phyloP scores from a whole-genome alignment of 1,140 invertebrate species.

The Heliconius melpomene region DNA sequence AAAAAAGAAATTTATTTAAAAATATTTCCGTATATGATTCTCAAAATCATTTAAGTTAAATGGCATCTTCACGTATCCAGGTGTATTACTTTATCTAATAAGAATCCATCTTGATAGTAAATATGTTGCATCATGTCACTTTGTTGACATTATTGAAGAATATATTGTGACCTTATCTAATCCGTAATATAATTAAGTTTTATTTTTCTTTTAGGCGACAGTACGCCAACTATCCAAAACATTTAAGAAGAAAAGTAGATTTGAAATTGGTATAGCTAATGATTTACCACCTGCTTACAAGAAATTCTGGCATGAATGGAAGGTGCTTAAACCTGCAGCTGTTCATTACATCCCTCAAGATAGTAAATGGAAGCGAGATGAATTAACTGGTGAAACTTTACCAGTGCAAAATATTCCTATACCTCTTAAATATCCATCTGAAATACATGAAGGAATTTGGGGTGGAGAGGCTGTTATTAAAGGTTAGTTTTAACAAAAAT shows the following conservation, averaged over 20 bases:
- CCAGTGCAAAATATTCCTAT: conserved; percentile 91
- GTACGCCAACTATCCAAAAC: conserved; percentile 70
- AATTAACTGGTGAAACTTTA: conserved; percentile 86
- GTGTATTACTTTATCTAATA: conserved; percentile 40
- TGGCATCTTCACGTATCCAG: conserved; percentile 74
- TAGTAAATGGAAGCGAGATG: conserved; percentile 87
- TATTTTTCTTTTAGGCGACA: conserved; percentile 60
- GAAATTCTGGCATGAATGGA: conserved; percentile 94
- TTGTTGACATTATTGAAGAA: conserved; percentile 32
- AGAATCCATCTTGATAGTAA: conserved; percentile 18
- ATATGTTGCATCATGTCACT: conserved; percentile 54
- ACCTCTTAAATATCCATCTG: conserved; percentile 88
- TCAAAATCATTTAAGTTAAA: conserved; percentile 50
- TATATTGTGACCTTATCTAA: conserved; percentile 44
- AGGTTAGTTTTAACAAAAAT: conserved; percentile 54
- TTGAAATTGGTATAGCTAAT: conserved; percentile 83
- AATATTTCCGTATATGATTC: conserved; percentile 32
- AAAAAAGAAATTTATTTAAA: conserved; percentile 27
- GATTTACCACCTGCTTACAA: conserved; percentile 92
- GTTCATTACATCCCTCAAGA: conserved; percentile 93
- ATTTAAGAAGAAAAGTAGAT: conserved; percentile 79
- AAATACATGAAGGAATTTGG: conserved; percentile 94
- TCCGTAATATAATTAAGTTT: conserved; percentile 8
- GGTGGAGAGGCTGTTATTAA: conserved; percentile 97
- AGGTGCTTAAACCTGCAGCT: conserved; percentile 85